Evolutionary conservation across 2,113 vertebrate genomes (phyloP).

Genomic region (Pantherophis guttatus): DNA sequence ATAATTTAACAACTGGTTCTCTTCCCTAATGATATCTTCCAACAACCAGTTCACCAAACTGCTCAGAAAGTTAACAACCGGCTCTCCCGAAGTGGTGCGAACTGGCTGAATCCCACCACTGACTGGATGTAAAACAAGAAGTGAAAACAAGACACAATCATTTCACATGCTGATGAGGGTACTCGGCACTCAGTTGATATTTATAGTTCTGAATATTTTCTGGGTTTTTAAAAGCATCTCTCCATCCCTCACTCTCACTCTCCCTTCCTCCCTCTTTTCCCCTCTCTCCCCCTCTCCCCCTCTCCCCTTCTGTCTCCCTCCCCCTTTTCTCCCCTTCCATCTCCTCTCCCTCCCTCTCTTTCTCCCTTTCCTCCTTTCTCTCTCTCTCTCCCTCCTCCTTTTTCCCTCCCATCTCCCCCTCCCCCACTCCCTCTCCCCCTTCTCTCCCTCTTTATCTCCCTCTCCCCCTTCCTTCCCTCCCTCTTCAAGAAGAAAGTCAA

Average conservation of each 20-base stretch:
- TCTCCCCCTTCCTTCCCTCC: neutral
- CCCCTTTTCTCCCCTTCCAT: too few species aligned
- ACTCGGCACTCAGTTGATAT: neutral
- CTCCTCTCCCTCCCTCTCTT: too few species aligned
- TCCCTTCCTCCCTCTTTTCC: neutral
- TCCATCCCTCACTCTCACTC: neutral
- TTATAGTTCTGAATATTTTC: neutral
- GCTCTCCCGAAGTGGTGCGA: too few species aligned
- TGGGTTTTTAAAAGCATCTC: neutral
- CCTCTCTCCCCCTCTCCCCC: neutral
- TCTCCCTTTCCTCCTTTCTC: too few species aligned
- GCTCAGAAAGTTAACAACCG: too few species aligned
- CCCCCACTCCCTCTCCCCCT: neutral
- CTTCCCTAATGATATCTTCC: too few species aligned
- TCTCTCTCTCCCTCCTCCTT: too few species aligned
- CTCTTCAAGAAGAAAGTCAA: neutral
- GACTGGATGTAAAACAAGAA: neutral
- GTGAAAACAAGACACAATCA: neutral
- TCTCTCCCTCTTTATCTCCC: neutral
- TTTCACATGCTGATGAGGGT: neutral
- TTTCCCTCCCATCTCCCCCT: neutral
- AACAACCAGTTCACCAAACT: too few species aligned
- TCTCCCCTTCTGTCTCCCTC: too few species aligned
- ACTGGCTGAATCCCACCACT: neutral
- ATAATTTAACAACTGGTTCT: too few species aligned